Evolutionary conservation across 2,888 invertebrate species (phyloP), one percentile per base, ranked within the genome.

Genomic region (Hydraecia micacea): DNA sequence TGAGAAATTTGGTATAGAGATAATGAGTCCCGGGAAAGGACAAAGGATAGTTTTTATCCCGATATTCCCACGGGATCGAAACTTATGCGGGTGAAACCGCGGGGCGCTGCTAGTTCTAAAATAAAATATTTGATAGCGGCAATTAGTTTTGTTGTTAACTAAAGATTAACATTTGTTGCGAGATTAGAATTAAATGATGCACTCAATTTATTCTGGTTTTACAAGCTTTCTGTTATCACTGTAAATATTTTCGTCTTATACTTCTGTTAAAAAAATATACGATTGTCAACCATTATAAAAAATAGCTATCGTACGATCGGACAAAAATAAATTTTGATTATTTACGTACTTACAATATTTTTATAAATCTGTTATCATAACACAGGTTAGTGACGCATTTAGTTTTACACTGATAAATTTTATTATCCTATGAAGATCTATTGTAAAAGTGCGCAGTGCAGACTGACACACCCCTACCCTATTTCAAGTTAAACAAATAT

Each of bases 311-410:
- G 63, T 60, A 73, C 36, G 83, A 83, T 83, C 4, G 21, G 28
- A 60, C 55, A 62, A 79, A 71, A 58, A 70, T 67, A 52, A 55
- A 32, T 58, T 60, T 6, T 13, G 25, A 55, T 76, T 58, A 63
- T 25, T 2, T 60, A 71, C 2, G 21, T 68, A 62, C 28, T 28
- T 68, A 62, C 28, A 25, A 36, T 71, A 63, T 46, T 73, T 39
- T 58, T 72, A 42, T 52, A 36, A 52, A 67, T 25, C 36, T 55
- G 58, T 74, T 79, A 82, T 84, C 70, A 49, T 1, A 36, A 66
- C 11, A 67, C 0, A 60, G 65, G 71, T 49, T 28, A 71, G 2
- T 79, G 84, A 82, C 82, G 82, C 39, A 70, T 65, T 66, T 36
- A 21, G 21, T 73, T 49, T 6, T 11, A n/a, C 25, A 32, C 3